phyloP scores from a whole-genome alignment of 2,113 vertebrate species.

The Bagarius yarrelli region DNA sequence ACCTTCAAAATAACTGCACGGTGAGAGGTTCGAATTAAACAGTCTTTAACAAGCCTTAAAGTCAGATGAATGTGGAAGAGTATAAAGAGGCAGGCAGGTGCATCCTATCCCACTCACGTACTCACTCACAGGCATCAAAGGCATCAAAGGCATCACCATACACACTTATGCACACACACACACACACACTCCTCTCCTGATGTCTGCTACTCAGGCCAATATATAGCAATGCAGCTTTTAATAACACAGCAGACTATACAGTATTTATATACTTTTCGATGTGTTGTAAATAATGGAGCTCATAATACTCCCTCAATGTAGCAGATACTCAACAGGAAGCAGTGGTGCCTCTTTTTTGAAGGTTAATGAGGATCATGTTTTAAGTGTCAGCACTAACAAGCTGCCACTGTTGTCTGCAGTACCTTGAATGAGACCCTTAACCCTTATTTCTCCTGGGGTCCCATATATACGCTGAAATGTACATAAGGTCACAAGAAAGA shows the following conservation, averaged over 20 bases:
- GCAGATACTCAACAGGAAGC: not conserved
- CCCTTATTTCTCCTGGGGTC: too few relatives aligned
- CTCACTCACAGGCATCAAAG: not conserved
- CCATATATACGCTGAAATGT: too few relatives aligned
- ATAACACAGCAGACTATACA: not conserved
- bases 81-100: not conserved
- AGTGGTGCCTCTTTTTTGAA: too few relatives aligned
- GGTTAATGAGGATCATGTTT: too few relatives aligned
- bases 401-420: too few relatives aligned
- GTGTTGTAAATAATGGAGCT: not conserved
- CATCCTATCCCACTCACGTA: not conserved
- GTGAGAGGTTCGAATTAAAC: not conserved
- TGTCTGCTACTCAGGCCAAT: not conserved
- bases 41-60: not conserved
- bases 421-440: too few relatives aligned
- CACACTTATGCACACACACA: not conserved
- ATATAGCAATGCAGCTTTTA: not conserved
- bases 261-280: not conserved
- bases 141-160: not conserved
- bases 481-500: too few relatives aligned
- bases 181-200: not conserved
- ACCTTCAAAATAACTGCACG: not conserved
- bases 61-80: not conserved
- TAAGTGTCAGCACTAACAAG: too few relatives aligned
- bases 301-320: not conserved